phyloP scores from a whole-genome alignment of 1,140 invertebrate species.

The Drosophila takahashii region DNA sequence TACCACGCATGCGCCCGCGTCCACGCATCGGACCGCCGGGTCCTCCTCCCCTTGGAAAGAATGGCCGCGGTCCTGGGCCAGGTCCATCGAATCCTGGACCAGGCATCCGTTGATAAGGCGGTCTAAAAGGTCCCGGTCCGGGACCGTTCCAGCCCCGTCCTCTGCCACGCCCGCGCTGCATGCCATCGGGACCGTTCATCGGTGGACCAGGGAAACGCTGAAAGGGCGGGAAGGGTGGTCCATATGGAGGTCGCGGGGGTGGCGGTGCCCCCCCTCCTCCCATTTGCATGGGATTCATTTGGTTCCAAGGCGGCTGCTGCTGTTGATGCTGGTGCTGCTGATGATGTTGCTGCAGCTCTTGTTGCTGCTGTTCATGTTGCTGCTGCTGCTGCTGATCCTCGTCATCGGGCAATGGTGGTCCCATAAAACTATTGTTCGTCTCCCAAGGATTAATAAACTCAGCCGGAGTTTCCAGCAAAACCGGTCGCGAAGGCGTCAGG shows the following conservation, averaged over 20 bases:
- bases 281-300: slow-evolving; percentile 67
- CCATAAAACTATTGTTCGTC: slow-evolving; percentile 53
- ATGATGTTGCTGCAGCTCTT: slow-evolving; percentile 36
- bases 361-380: slow-evolving; percentile 52
- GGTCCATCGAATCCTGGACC: slow-evolving; percentile 59
- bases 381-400: slow-evolving; percentile 43
- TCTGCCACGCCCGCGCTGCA: slow-evolving; percentile 60
- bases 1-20: slow-evolving; percentile 77
- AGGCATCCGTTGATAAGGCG: slow-evolving; percentile 69
- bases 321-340: slow-evolving; percentile 45
- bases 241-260: slow-evolving; percentile 64
- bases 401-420: slow-evolving; percentile 52
- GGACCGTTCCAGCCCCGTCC: slow-evolving; percentile 58
- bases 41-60: slow-evolving; percentile 52
- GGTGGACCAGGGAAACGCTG: slow-evolving; percentile 49
- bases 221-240: slow-evolving; percentile 53
- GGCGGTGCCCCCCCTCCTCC: slow-evolving; percentile 49
- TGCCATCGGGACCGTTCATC: slow-evolving; percentile 60
- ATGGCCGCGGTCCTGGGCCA: slow-evolving; percentile 43
- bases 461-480: slow-evolving; percentile 71
- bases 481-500: slow-evolving; percentile 55
- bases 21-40: slow-evolving; percentile 63
- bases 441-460: slow-evolving; percentile 75
- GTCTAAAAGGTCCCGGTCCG: slow-evolving; percentile 58
- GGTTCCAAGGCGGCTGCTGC: slow-evolving; percentile 62